Conservation (phyloP, 1,140 invertebrate genomes). For the Anoplolepis gracilipes region DNA sequence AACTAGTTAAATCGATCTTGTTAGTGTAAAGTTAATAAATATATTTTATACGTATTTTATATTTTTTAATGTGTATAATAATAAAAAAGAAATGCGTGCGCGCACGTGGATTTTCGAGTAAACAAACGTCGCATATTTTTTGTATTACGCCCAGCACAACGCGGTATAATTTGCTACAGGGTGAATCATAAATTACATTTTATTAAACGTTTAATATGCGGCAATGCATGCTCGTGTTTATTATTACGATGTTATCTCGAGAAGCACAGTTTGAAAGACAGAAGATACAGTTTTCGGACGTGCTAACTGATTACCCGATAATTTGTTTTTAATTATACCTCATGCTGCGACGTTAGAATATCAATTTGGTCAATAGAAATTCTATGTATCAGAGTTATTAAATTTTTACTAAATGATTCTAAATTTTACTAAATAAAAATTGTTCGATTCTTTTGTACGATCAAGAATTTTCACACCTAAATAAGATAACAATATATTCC, state of each 20-base stretch:
- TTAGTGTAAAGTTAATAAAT: background rate
- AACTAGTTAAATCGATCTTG: background rate
- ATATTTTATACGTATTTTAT: background rate
- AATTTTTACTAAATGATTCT: background rate
- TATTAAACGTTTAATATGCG: conserved; percentile 27
- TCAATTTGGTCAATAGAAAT: background rate
- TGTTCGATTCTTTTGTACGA: conserved; percentile 23
- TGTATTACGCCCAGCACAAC: background rate
- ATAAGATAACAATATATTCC: conserved; percentile 11
- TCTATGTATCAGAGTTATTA: background rate
- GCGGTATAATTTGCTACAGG: background rate
- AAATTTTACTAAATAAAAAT: conserved; percentile 14
- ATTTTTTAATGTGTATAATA: background rate
- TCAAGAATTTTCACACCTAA: conserved; percentile 26
- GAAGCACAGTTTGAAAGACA: conserved; percentile 7
- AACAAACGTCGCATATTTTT: background rate
- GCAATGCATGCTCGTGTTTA: background rate
- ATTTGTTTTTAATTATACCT: conserved; percentile 19
- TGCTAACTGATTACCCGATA: background rate
- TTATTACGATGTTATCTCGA: conserved; percentile 27
- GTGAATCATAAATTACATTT: conserved; percentile 10
- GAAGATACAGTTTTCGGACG: background rate
- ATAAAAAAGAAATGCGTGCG: no score
- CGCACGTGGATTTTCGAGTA: background rate
- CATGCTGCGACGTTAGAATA: background rate